Conservation (phyloP, 2,113 vertebrate species). For the Atractosteus spatula region DNA sequence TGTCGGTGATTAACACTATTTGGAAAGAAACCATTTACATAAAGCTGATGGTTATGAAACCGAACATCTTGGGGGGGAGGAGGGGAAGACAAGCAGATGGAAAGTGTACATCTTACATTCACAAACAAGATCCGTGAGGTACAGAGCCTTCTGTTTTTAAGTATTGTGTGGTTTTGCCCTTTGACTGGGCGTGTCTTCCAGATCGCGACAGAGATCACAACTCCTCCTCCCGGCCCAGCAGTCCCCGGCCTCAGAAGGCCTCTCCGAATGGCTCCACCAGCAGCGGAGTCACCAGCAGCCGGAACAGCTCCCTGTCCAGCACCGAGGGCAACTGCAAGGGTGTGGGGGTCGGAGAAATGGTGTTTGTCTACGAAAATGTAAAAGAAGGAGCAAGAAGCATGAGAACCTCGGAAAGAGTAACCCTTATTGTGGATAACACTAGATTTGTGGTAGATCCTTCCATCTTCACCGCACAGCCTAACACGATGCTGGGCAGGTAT, state of each 20-base stretch:
- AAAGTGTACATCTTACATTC: too few species aligned
- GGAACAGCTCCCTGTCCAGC: slow-evolving; percentile 89
- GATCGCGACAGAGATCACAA: slow-evolving; percentile 89
- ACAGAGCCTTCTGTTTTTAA: neutral
- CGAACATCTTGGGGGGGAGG: too few species aligned
- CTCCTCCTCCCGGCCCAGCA: slow-evolving; percentile 82
- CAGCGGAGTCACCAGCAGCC: slow-evolving; percentile 82
- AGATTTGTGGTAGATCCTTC: slow-evolving; percentile 96
- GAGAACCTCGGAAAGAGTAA: slow-evolving; percentile 87
- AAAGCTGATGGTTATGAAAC: too few species aligned
- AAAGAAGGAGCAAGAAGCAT: slow-evolving; percentile 86
- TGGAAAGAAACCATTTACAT: too few species aligned
- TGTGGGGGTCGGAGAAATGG: slow-evolving; percentile 80
- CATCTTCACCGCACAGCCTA: slow-evolving; percentile 96
- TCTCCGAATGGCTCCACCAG: slow-evolving; percentile 84
- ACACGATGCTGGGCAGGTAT: slow-evolving; percentile 98
- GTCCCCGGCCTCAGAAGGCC: slow-evolving; percentile 86
- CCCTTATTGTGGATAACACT: slow-evolving; percentile 95
- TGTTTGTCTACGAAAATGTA: slow-evolving; percentile 91
- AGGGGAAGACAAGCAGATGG: too few species aligned
- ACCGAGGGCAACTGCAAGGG: slow-evolving; percentile 87
- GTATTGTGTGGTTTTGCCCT: neutral
- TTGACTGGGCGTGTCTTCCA: slow-evolving; percentile 34
- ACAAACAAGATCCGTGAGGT: too few species aligned
- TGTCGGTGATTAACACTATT: too few species aligned